phyloP scores from a whole-genome alignment of 2,888 invertebrate species.

The Xestia xanthographa region DNA sequence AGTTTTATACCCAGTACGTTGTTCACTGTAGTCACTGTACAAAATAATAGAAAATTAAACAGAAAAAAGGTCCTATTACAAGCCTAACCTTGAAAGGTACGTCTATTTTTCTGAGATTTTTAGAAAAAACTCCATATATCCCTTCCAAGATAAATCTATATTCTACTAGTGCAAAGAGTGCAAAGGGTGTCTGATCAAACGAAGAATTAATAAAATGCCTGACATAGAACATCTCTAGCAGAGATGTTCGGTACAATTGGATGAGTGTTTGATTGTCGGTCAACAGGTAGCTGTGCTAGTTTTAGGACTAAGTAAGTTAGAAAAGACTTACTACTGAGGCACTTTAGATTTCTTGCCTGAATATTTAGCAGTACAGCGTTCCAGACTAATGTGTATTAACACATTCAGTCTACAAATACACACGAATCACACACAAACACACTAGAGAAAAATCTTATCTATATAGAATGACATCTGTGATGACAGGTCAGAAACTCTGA shows the following conservation, averaged over 20 bases:
- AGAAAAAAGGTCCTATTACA: no score
- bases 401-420: background rate
- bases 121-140: background rate
- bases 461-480: background rate
- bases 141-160: background rate
- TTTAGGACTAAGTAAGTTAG: background rate
- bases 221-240: background rate
- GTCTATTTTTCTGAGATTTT: background rate
- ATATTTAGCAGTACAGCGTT: background rate
- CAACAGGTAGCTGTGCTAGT: conserved; percentile 45
- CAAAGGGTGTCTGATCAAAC: background rate
- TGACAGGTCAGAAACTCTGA: background rate
- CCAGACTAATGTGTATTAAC: background rate
- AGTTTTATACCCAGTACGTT: background rate
- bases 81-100: background rate
- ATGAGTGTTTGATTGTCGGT: conserved; percentile 4
- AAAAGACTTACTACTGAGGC: background rate
- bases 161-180: background rate
- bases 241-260: background rate
- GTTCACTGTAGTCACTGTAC: background rate
- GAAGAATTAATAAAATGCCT: background rate
- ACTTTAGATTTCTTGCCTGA: background rate
- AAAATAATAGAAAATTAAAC: background rate
- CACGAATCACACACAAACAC: background rate
- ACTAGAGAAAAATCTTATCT: background rate